phyloP scores from a whole-genome alignment of 2,797 vertebrate genomes.

The Todus mexicanus region DNA sequence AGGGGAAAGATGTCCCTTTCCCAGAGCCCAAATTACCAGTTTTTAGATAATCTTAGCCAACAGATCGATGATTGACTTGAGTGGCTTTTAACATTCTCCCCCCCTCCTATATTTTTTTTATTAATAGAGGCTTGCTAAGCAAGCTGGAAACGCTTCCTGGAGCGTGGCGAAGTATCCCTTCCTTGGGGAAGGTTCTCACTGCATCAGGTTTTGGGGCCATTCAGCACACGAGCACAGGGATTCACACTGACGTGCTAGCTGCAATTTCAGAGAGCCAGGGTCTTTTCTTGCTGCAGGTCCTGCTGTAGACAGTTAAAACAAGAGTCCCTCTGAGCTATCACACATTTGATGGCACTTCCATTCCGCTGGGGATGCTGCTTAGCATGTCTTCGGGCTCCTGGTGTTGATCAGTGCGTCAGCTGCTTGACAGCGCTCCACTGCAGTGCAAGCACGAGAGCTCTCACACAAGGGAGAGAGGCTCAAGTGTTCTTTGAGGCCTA shows the following conservation, averaged over 20 bases:
- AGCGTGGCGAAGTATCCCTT: background rate
- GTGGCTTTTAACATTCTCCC: background rate
- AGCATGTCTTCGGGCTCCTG: background rate
- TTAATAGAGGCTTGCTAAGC: background rate
- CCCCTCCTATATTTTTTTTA: accelerated
- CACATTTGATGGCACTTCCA: background rate
- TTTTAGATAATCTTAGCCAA: background rate
- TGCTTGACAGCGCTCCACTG: background rate
- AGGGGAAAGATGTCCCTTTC: background rate
- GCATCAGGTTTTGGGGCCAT: background rate
- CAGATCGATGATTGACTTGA: background rate
- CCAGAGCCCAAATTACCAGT: background rate
- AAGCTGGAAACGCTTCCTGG: background rate
- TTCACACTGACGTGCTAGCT: background rate
- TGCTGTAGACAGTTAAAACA: background rate
- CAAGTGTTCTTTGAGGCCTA: background rate
- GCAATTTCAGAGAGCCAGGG: background rate
- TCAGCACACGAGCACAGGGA: background rate
- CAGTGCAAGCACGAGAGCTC: background rate
- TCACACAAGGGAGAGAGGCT: background rate
- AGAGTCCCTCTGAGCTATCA: background rate
- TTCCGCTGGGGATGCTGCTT: background rate
- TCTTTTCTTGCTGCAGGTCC: background rate
- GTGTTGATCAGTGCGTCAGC: background rate
- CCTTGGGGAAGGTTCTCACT: background rate